phyloP scores from a whole-genome alignment of 1,140 invertebrate species.

The Ditylenchus dipsaci region DNA sequence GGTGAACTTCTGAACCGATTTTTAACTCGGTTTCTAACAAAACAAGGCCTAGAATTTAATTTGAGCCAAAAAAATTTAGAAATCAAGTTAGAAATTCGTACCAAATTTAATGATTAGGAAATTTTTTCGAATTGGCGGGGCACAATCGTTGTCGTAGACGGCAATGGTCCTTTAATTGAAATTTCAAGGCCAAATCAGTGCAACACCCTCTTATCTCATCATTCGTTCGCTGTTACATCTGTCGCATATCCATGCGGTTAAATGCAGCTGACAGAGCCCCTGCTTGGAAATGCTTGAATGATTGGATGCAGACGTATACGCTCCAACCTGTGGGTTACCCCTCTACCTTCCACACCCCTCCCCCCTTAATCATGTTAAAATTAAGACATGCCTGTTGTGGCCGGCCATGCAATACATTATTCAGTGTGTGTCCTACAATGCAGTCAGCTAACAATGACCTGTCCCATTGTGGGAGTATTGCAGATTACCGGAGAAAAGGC shows the following conservation, averaged over 20 bases:
- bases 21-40: no score
- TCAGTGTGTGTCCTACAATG: conserved; percentile 40
- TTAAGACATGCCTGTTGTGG: conserved; percentile 34
- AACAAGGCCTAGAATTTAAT: no score
- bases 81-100: no score
- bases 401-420: conserved; percentile 41
- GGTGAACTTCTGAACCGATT: no score
- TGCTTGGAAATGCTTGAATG: conserved; percentile 41
- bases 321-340: conserved; percentile 22
- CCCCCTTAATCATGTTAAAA: conserved; percentile 1
- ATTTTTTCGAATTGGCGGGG: no score
- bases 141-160: no score
- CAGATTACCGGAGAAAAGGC: conserved; percentile 29
- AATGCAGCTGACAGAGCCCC: conserved; percentile 24
- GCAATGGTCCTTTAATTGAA: not conserved
- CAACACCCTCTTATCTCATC: conserved; percentile 42
- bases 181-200: not conserved
- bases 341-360: no score
- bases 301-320: conserved; percentile 38
- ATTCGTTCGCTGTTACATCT: conserved; percentile 40
- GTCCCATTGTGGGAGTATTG: conserved; percentile 46
- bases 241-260: conserved; percentile 37
- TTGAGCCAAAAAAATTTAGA: no score
- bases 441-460: conserved; percentile 44
- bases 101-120: no score